phyloP scores from a whole-genome alignment of 2,888 invertebrate genomes.

The Microplitis deprimator region DNA sequence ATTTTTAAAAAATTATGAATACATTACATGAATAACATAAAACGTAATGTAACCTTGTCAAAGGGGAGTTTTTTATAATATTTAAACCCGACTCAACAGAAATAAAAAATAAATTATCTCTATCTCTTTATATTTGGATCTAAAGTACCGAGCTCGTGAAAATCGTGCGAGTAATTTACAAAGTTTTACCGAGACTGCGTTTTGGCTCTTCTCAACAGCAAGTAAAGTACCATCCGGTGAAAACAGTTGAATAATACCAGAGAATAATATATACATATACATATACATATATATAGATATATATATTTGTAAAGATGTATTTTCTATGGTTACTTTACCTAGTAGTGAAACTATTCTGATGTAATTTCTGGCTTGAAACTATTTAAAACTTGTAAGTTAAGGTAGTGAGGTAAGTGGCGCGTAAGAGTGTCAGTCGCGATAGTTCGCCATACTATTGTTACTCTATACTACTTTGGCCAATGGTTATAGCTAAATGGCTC shows the following conservation, averaged over 20 bases:
- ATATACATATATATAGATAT: slow-evolving; percentile 9
- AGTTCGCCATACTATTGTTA: slow-evolving; percentile 10
- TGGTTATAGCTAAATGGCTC: slow-evolving; percentile 39
- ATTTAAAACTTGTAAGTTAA: slow-evolving; percentile 53
- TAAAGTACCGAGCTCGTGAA: slow-evolving; percentile 13
- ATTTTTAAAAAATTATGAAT: background rate
- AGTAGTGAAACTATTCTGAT: slow-evolving; percentile 46
- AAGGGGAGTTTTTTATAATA: background rate
- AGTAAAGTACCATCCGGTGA: slow-evolving; percentile 22
- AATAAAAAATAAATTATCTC: background rate
- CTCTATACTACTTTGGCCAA: slow-evolving; percentile 27
- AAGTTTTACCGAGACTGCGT: slow-evolving; percentile 19
- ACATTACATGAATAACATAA: background rate
- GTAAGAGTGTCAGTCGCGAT: slow-evolving; percentile 35
- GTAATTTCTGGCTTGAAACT: slow-evolving; percentile 52
- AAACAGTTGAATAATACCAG: slow-evolving; percentile 31
- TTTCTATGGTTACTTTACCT: slow-evolving; percentile 25
- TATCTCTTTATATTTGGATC: background rate
- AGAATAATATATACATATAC: slow-evolving; percentile 16
- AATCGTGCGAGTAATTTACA: slow-evolving; percentile 47
- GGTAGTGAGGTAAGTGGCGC: slow-evolving; percentile 46
- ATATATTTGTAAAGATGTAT: slow-evolving; percentile 2
- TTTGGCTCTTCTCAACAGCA: slow-evolving; percentile 25
- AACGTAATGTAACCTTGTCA: background rate
- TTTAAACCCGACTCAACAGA: background rate